Conservation (phyloP, 2,888 invertebrate species). For the Cryptophagus acutangulus region DNA sequence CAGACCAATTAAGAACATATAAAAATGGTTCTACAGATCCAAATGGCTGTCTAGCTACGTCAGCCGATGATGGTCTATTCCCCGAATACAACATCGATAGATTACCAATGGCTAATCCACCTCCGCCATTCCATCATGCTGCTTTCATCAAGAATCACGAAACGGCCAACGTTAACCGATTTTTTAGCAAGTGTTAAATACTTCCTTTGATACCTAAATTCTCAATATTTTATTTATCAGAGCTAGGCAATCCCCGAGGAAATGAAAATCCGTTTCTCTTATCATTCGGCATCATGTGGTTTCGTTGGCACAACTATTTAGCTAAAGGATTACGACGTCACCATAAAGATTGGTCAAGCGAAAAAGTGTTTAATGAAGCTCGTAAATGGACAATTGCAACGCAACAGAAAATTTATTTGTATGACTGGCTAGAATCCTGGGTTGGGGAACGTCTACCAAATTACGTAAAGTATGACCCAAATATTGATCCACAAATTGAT, state of each 20-base stretch:
- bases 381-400: conserved; percentile 55
- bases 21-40: conserved; percentile 48
- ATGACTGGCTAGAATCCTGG: conserved; percentile 52
- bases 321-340: conserved; percentile 42
- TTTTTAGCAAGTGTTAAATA: conserved; percentile 50
- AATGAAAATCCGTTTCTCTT: conserved; percentile 54
- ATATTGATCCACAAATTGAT: conserved; percentile 55
- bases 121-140: conserved; percentile 51
- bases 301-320: conserved; percentile 53
- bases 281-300: conserved; percentile 53
- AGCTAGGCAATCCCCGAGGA: conserved; percentile 52
- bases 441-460: conserved; percentile 35
- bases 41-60: conserved; percentile 48
- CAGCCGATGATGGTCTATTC: conserved; percentile 47
- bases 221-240: conserved; percentile 34
- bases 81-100: conserved; percentile 51
- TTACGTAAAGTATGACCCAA: conserved; percentile 50
- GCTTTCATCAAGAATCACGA: conserved; percentile 42
- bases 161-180: conserved; percentile 49
- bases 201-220: background rate
- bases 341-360: conserved; percentile 44
- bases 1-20: conserved; percentile 52
- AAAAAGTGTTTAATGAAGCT: conserved; percentile 53
- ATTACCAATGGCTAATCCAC: conserved; percentile 56
- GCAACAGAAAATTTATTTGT: conserved; percentile 50